phyloP scores from a whole-genome alignment of 2,888 invertebrate genomes.

The Tetranychus piercei region DNA sequence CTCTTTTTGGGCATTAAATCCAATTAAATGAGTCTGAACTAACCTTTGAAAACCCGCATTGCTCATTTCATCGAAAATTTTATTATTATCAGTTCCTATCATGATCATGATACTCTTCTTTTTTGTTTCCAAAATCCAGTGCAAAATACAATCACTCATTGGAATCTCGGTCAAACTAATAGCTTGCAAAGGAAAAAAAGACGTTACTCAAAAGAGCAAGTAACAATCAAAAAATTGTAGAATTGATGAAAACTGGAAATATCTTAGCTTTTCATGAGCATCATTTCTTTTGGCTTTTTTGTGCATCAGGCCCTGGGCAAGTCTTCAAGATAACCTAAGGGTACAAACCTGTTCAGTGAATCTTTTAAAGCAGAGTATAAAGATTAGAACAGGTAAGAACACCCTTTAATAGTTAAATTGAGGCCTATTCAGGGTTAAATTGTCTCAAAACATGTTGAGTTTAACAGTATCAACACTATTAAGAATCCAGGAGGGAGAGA shows the following conservation, averaged over 20 bases:
- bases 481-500: no score
- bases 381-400: not conserved
- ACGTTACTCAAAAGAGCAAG: not conserved
- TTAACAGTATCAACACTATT: not conserved
- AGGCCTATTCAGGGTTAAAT: constrained; percentile 1
- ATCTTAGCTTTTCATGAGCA: not conserved
- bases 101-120: not conserved
- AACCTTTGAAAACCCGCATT: not conserved
- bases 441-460: not conserved
- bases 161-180: not conserved
- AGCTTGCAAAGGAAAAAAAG: not conserved
- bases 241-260: not conserved
- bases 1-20: not conserved
- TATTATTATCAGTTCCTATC: not conserved
- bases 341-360: not conserved
- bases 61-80: not conserved
- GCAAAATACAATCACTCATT: not conserved
- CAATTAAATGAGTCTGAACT: not conserved
- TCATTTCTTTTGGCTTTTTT: not conserved
- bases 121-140: not conserved
- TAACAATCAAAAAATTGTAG: not conserved
- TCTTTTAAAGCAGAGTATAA: not conserved
- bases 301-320: not conserved
- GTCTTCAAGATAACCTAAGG: not conserved
- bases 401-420: not conserved